Percentiles rank a stretch among this genome's conserved stretches.
Conservation (phyloP, 2,797 vertebrate genomes). For the Danio choprae region DNA sequence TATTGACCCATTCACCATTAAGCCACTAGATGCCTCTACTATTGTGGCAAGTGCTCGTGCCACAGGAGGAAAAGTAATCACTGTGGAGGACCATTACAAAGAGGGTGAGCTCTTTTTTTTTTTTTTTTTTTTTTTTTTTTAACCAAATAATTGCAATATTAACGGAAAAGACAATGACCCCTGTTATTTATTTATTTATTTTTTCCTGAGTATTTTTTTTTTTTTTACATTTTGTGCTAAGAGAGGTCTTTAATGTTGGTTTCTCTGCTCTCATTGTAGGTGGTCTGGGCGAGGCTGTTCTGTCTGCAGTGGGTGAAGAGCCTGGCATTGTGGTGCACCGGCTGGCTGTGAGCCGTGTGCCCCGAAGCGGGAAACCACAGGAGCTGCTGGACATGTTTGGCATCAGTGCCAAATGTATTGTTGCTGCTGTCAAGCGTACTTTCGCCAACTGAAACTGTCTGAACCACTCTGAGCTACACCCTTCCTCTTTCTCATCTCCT, state of each 20-base stretch:
- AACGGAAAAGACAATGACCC: background rate
- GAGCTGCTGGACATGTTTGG: constrained; percentile 85
- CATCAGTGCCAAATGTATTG: constrained; percentile 83
- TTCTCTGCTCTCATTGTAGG: constrained; percentile 70
- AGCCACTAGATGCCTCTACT: constrained; percentile 85
- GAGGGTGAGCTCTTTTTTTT: constrained; percentile 81
- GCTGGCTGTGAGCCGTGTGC: constrained; percentile 80
- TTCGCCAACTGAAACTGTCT: constrained; percentile 74
- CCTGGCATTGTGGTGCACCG: constrained; percentile 82
- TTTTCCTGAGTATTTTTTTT: background rate
- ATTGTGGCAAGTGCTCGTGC: constrained; percentile 83
- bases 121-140: no score
- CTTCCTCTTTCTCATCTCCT: constrained; percentile 13
- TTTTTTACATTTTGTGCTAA: background rate
- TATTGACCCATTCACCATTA: constrained; percentile 91
- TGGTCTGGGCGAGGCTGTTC: constrained; percentile 88
- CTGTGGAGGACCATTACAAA: constrained; percentile 90
- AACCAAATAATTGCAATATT: background rate
- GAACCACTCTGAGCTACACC: background rate
- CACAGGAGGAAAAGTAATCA: constrained; percentile 85
- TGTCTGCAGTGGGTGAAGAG: constrained; percentile 80
- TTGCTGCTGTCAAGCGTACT: constrained; percentile 77
- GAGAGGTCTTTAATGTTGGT: background rate
- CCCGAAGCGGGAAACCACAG: constrained; percentile 79
- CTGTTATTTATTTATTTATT: background rate